Evolutionary conservation across 2,797 vertebrate genomes (phyloP), one percentile per base, ranked within the genome.

Genomic region (Staurois parvus): DNA sequence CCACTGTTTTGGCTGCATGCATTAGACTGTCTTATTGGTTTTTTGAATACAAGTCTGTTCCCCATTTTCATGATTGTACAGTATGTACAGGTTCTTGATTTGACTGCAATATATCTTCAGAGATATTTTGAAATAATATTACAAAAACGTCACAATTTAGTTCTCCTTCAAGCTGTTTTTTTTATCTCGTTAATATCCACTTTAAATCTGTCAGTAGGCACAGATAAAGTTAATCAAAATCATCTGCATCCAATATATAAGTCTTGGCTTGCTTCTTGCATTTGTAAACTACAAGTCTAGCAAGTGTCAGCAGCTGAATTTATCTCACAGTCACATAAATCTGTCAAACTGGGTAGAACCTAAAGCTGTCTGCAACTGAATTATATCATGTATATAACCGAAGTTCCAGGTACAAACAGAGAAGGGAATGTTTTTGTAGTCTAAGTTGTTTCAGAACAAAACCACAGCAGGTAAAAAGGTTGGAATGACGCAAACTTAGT

Each of bases 271-370:
- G 28, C 45, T 7, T 32, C 19, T 67, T 52, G 11, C 29, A 17
- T 78, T 78, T 19, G 40, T 52, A 70, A 69, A 30, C 40, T n/a
- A 52, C 64, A 68, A 32, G 30, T 69, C 45, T 40, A 48, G 34
- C 13, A 24, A 62, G 68, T 68, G 40, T 76, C 40, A 83, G 29
- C 24, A 67, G 56, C 62, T 2, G 62, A 67, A 19, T 48, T 67
- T 56, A 83, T 29, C 40, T 83, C 37, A 68, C 26, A 52, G 19
- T 4, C 10, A 32, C 26, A 75, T 76, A 83, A 75, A 83, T 83
- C 72, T 83, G 72, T 76, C 72, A 76, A 68, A 64, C 28, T 48
- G 72, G 81, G 29, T 67, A 83, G 81, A 48, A n/a, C 72, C 72
- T 48, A 42, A 67, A 74, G 52, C 26, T 10, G 3, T 17, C 34